Base-by-base conservation (phyloP, 2,113 vertebrate species). In the Eolophus roseicapilla region DNA sequence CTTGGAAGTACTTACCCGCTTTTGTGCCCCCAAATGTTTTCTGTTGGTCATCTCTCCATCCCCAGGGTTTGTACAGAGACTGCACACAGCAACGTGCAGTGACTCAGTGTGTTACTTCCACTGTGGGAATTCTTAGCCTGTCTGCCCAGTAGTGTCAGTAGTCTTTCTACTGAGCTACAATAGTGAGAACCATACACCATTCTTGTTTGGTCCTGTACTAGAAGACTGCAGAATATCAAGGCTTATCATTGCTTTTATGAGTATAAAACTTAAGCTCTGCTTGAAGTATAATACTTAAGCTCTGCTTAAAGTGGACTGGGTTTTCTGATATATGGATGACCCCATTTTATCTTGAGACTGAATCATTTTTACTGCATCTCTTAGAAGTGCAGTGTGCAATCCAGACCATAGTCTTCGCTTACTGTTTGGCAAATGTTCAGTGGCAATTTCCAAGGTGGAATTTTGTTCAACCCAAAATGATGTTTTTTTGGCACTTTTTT, bases 331-430 rank as follows among this genome's bases (percentile, higher is more conserved):
- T 43, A 41, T 13, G 23, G 33, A 29, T 90, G 29, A 43, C 28
- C 13, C 2, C 14, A 11, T 79, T 93, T 91, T 92, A 71, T 79
- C 84, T 86, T 55, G 27, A 88, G 69, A 63, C 37, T 83, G 47
- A 86, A 59, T 85, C 4, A 82, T 57, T 88, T 90, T 87, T 87
- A 43, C 67, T 64, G 44, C 68, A 29, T 68, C 27, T 87, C 67
- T 79, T n/a, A 52, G 41, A 91, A 79, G 27, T 65, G 27, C 67
- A 85, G 19, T 6, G 17, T 86, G 28, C 49, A 83, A 11, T 59
- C 41, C 37, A 50, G 59, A 41, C 49, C n/a, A 29, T 0, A 1
- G 52, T 76, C 47, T 64, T 53, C 13, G 31, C 28, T 62, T 0
- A 0, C 52, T 79, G 24, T 86, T 84, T 68, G 74, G 77, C 49